Percentiles rank a stretch among this genome's conserved stretches.
phyloP scores from a whole-genome alignment of 2,888 invertebrate genomes.

The Patella pellucida region DNA sequence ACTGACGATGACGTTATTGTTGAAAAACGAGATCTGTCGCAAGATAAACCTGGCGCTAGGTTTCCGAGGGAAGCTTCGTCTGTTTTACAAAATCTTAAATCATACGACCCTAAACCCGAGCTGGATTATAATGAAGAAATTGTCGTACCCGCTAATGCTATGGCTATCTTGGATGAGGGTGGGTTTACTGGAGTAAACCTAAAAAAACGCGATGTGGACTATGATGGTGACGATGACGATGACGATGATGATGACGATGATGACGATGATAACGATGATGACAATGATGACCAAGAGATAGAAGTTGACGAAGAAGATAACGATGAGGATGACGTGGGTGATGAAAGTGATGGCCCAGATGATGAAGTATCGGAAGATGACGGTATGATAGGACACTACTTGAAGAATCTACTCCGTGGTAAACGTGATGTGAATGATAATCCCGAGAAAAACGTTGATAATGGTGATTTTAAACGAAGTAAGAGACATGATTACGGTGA shows the following conservation, averaged over 20 bases:
- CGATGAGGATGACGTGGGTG: not conserved
- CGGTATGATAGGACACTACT: too few species aligned
- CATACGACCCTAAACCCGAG: too few species aligned
- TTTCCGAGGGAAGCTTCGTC: too few species aligned
- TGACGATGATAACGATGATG: not conserved
- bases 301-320: not conserved
- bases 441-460: not conserved
- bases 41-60: too few species aligned
- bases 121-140: not conserved
- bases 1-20: too few species aligned
- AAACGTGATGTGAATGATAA: not conserved
- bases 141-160: not conserved
- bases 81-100: too few species aligned
- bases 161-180: not conserved
- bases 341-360: not conserved
- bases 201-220: not conserved
- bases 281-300: not conserved
- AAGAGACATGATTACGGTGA: not conserved
- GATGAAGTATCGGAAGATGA: too few species aligned
- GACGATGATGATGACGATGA: too few species aligned
- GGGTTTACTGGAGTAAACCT: not conserved
- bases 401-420: too few species aligned
- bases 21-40: too few species aligned
- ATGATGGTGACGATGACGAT: not conserved
- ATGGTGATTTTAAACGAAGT: not conserved